phyloP scores from a whole-genome alignment of 37 sponge, comb jelly and placozoan species.

The Oopsacas minuta region DNA sequence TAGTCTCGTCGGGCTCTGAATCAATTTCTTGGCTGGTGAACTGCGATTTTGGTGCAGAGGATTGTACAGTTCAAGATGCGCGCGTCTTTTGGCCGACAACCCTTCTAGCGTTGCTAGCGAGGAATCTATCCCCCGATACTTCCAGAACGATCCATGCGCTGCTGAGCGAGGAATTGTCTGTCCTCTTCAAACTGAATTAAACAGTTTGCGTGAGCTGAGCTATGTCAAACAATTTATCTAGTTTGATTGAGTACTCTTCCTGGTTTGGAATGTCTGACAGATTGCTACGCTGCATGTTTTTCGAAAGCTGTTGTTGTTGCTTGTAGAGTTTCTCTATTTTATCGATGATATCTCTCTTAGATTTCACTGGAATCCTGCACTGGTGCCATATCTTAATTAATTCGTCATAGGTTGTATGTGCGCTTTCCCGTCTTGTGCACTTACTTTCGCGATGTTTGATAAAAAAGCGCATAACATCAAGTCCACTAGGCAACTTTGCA shows the following conservation, averaged over 20 bases:
- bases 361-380: constrained; percentile 20
- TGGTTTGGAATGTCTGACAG: constrained; percentile 13
- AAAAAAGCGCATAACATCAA: constrained; percentile 19
- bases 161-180: constrained; percentile 12
- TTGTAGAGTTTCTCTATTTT: constrained; percentile 15
- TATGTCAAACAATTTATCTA: constrained; percentile 18
- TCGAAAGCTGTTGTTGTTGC: constrained; percentile 14
- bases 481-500: constrained; percentile 19
- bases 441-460: constrained; percentile 12
- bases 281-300: constrained; percentile 18
- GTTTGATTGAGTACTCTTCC: constrained; percentile 19
- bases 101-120: neutral
- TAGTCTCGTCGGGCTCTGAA: constrained; percentile 17
- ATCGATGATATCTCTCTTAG: constrained; percentile 13
- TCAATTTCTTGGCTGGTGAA: constrained; percentile 19
- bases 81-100: constrained; percentile 18
- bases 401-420: constrained; percentile 16
- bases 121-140: constrained; percentile 19
- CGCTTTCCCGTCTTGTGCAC: constrained; percentile 19
- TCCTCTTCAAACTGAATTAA: constrained; percentile 20
- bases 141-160: constrained; percentile 12
- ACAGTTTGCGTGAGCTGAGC: constrained; percentile 4
- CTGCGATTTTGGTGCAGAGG: constrained; percentile 19
- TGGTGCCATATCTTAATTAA: constrained; percentile 19
- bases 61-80: constrained; percentile 7